A percentile compares a stretch with the other conserved stretches of the same genome.
Evolutionary conservation across 2,113 vertebrate species (phyloP).

Genomic region (Coptodon rendalli): DNA sequence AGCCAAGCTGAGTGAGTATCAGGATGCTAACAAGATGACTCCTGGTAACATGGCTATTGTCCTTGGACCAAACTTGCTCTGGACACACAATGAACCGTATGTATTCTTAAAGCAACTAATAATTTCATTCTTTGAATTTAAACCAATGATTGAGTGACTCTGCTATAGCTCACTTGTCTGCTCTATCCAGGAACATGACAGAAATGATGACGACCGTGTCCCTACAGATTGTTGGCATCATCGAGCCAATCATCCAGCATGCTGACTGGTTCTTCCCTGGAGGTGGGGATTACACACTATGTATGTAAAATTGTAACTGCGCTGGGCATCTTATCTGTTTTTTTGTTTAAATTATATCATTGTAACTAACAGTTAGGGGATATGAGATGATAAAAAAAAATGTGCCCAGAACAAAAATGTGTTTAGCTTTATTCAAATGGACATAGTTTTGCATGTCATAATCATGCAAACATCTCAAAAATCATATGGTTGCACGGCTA

Average conservation of each 20-base stretch:
- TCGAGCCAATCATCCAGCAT: conserved; percentile 96
- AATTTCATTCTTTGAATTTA: not conserved
- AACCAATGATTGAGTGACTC: not conserved
- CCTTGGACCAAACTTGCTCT: conserved; percentile 93
- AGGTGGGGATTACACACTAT: conserved; percentile 70
- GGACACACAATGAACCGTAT: conserved; percentile 90
- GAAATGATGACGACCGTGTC: conserved; percentile 99
- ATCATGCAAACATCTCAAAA: not conserved
- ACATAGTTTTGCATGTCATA: not conserved
- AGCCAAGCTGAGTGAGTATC: conserved; percentile 90
- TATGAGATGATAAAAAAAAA: not conserved
- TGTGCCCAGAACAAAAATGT: not conserved
- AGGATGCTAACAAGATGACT: conserved; percentile 96
- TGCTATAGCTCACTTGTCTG: not conserved
- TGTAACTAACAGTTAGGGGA: not conserved
- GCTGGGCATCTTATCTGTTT: not conserved
- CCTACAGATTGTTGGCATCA: conserved; percentile 92
- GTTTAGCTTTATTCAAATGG: not conserved
- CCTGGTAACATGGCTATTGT: conserved; percentile 96
- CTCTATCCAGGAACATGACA: conserved; percentile 84
- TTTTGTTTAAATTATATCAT: not conserved
- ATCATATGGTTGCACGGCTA: not conserved
- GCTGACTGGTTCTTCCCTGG: conserved; percentile 99
- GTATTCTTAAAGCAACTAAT: not conserved
- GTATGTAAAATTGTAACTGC: not conserved